Evolutionary conservation across 2,113 vertebrate species (phyloP), one percentile per base, ranked within the genome.

Genomic region (Hippocampus abdominalis): DNA sequence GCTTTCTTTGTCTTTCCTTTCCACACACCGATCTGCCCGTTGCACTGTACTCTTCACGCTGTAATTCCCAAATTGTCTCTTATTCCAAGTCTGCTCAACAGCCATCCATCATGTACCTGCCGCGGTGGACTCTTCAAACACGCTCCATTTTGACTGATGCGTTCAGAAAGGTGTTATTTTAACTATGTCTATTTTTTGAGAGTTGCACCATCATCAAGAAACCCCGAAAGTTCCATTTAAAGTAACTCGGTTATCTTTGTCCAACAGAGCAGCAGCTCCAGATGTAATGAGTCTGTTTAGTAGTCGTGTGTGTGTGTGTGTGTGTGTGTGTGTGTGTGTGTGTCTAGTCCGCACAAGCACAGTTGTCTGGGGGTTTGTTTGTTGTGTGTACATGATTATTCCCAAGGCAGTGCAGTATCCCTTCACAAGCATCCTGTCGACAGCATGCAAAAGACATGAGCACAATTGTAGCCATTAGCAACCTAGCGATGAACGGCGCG

Each of bases 231-330:
- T 92, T 91, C 88, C 87, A 89, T 91, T 90, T 89, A 89, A 83
- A 85, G 89, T 91, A 87, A 90, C 89, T 90, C 87, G 89, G 88
- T 91, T 91, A 91, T 91, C 91, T 90, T 82, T 73, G 74, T 71
- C 82, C 81, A 82, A 78, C 83, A 84, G 84, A 70, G 81, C 72
- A 73, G 76, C 40, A 11, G 69, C 76, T 75, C 73, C 84, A 59
- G 71, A 69, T 69, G 69, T 73, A 65, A 64, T 66, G 32, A 62
- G 81, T 80, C 75, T 77, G 78, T 78, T 54, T 61, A 51, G 66
- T 70, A 69, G 39, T 51, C 63, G 74, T 72, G 66, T 59, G 57
- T 72, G 76, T 73, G 39, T 36, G 29, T 29, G 29, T 29, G 29
- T 29, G 29, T 29, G 29, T 29, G 29, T 29, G 29, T 29, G 29